Percentiles rank a stretch among this genome's conserved stretches.
These are phyloP conservation scores for Danaus chrysippus DNA, from an alignment of 2,888 invertebrate genomes.

Conservation along the genomic window DNA sequence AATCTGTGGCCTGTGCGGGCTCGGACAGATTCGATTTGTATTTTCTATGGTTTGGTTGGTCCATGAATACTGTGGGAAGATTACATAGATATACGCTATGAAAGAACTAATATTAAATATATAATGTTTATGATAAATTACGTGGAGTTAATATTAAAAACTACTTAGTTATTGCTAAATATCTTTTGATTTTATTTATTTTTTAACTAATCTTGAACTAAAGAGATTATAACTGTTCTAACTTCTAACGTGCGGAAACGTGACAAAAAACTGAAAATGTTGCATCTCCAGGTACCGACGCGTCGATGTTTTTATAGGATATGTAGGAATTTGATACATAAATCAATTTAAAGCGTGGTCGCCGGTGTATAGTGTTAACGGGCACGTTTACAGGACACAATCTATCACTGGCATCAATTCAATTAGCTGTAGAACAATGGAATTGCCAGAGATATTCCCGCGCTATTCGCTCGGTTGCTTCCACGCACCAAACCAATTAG, in stretches of 20 bases:
- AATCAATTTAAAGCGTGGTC: slow-evolving; percentile 17
- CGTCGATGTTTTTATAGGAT: not conserved
- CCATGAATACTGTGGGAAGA: slow-evolving; percentile 28
- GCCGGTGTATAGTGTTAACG: slow-evolving; percentile 17
- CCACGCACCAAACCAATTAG: slow-evolving; percentile 22
- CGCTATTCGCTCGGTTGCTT: slow-evolving; percentile 32
- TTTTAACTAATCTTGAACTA: too few relatives aligned
- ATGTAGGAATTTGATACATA: not conserved
- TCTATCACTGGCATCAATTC: slow-evolving; percentile 75
- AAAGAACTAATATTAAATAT: not conserved
- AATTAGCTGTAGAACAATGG: slow-evolving; percentile 73
- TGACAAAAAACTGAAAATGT: not conserved
- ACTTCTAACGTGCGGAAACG: too few relatives aligned
- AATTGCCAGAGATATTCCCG: slow-evolving; percentile 38
- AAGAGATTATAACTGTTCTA: too few relatives aligned
- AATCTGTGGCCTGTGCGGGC: slow-evolving; percentile 31
- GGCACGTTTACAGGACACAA: slow-evolving; percentile 40
- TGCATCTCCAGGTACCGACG: not conserved
- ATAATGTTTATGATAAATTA: too few relatives aligned
- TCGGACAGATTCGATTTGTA: slow-evolving; percentile 63
- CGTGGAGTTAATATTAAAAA: too few relatives aligned
- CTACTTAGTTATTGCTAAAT: too few relatives aligned
- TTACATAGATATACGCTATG: slow-evolving; percentile 26
- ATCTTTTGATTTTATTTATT: too few relatives aligned
- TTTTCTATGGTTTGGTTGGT: slow-evolving; percentile 49